Percentiles rank a stretch among this genome's conserved stretches.
Evolutionary conservation across 2,888 invertebrate species (phyloP).

Genomic region (Drosophila phalerata): DNA sequence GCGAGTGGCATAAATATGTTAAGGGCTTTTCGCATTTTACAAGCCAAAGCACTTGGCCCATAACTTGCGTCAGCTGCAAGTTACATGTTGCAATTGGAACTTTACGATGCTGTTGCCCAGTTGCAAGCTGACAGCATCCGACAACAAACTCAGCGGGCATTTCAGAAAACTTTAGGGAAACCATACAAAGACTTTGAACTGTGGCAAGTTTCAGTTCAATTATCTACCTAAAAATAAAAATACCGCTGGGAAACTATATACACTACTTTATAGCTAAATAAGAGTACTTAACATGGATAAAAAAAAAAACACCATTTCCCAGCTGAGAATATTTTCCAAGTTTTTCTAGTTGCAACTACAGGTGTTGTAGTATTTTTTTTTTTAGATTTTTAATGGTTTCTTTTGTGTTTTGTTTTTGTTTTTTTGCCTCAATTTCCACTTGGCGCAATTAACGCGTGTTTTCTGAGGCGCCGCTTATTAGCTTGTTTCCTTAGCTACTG

Average conservation of each 20-base stretch:
- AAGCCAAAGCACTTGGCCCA: conserved; percentile 21
- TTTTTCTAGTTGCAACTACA: conserved; percentile 12
- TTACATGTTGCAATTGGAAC: conserved; percentile 45
- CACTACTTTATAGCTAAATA: background rate
- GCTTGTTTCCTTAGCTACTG: conserved; percentile 63
- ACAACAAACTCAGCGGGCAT: conserved; percentile 59
- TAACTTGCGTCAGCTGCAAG: conserved; percentile 52
- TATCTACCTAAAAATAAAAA: background rate
- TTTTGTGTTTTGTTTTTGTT: conserved; percentile 1
- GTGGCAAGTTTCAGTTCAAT: conserved; percentile 18
- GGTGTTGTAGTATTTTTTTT: conserved; percentile 28
- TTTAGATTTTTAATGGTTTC: conserved; percentile 18
- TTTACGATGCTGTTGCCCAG: conserved; percentile 56
- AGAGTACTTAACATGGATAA: background rate
- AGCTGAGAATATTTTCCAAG: background rate
- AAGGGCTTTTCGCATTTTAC: conserved; percentile 36
- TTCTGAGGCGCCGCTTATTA: conserved; percentile 76
- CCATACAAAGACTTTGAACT: conserved; percentile 12
- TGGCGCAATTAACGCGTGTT: conserved; percentile 56
- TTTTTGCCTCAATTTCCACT: conserved; percentile 33
- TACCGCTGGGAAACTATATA: background rate
- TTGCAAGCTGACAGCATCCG: conserved; percentile 68
- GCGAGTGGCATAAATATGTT: conserved; percentile 57
- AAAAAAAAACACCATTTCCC: conserved; percentile 1
- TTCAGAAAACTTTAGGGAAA: conserved; percentile 11